Evolutionary conservation across 2,113 vertebrate genomes (phyloP).

Genomic region (Cnemophilus loriae): DNA sequence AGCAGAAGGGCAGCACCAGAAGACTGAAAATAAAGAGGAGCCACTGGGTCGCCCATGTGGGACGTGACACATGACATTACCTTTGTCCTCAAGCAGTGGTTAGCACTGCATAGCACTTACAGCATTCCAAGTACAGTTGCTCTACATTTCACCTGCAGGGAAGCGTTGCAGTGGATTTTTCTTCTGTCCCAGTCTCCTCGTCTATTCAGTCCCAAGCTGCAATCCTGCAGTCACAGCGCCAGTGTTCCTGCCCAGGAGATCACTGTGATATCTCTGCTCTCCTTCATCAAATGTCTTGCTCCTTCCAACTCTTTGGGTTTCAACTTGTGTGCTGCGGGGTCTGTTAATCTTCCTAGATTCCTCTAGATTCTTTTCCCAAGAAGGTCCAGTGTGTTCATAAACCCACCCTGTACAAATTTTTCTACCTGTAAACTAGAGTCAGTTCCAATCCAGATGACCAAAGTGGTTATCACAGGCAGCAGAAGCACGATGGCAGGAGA

Average conservation of each 20-base stretch:
- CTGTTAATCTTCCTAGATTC: neutral
- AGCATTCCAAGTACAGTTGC: neutral
- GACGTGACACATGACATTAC: rapidly evolving
- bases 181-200: neutral
- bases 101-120: neutral
- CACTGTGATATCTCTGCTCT: neutral
- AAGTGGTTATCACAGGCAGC: neutral
- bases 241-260: neutral
- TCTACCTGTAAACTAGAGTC: neutral
- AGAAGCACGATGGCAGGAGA: neutral
- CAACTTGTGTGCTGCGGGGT: neutral
- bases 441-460: neutral
- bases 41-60: neutral
- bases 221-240: neutral
- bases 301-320: neutral
- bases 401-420: neutral
- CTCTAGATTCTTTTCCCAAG: neutral
- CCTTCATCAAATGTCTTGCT: neutral
- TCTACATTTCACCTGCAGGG: neutral
- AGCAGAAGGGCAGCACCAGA: neutral
- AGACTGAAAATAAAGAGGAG: neutral
- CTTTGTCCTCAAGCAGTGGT: neutral
- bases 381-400: neutral
- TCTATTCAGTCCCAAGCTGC: neutral
- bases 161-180: neutral